Evolutionary conservation across 2,113 vertebrate species (phyloP).

Genomic region (Toxostoma redivivum): DNA sequence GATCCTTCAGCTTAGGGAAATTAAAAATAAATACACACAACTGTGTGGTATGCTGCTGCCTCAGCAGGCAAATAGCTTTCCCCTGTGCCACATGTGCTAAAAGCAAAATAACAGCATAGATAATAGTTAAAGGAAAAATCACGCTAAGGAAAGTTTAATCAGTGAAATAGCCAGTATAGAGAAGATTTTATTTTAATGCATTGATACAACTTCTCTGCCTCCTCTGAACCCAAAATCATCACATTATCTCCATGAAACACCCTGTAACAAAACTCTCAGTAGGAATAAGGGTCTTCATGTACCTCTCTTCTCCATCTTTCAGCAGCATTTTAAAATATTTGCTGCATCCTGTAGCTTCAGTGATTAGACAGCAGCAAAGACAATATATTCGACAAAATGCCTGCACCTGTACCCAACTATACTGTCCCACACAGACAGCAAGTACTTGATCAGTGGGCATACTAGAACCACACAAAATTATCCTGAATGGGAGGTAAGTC

Average conservation of each 20-base stretch:
- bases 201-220: background rate
- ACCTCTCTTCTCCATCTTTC: background rate
- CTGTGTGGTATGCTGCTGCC: background rate
- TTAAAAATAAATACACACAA: background rate
- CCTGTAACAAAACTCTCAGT: background rate
- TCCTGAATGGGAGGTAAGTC: background rate
- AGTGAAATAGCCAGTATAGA: background rate
- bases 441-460: background rate
- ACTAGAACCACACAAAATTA: background rate
- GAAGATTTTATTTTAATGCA: background rate
- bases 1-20: background rate
- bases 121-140: background rate
- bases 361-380: background rate
- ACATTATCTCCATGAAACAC: background rate
- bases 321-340: conserved; percentile 22
- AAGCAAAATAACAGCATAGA: background rate
- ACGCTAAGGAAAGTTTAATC: background rate
- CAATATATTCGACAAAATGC: background rate
- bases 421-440: background rate
- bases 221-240: background rate
- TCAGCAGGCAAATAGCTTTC: background rate
- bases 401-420: background rate
- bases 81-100: background rate
- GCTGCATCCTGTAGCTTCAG: background rate
- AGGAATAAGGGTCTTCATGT: background rate